Evolutionary conservation across 2,797 vertebrate species (phyloP), one percentile per base, ranked within the genome.

Genomic region (Rhinogobio ventralis): DNA sequence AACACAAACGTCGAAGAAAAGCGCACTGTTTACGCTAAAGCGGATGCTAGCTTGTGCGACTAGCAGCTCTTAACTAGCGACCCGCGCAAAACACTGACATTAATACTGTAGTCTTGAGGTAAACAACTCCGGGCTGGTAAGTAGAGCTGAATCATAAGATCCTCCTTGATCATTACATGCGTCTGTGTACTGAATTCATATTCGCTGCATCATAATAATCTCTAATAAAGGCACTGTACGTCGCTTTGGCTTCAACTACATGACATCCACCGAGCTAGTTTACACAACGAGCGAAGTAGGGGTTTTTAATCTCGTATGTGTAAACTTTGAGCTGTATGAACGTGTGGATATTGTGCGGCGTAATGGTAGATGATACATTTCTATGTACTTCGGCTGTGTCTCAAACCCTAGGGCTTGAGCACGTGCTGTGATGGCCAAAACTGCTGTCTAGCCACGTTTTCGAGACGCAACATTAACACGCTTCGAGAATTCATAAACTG

Each of bases 31-130:
- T 53, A 81, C 79, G 49, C n/a, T 76, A 42, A 14, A 55, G 72
- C 15, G 28, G 62, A 76, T 55, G 72, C 82, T 83, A 83, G 71
- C 81, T 64, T 60, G 7, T 19, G 49, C 42, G 66, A 71, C 67
- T 80, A 80, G 64, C 66, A 13, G 33, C 66, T 80, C 13, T 53
- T n/a, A 17, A 36, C 53, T 51, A 36, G 25, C 25, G 13, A 62
- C 51, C 20, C 14, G 51, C 74, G 53, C 25, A 2, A 66, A 79
- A 79, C 76, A 46, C 39, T 23, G n/a, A 33, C 39, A 30, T 7
- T 15, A 28, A 49, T 10, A 17, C 33, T 42, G 36, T 36, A 28
- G 23, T 42, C 11, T 14, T 39, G 30, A 15, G 49, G 7, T 45
- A 25, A 66, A 30, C 60, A 79, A 9, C 14, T 3, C 15, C 10